Evolutionary conservation across 2,888 invertebrate species (phyloP), one percentile per base, ranked within the genome.

Genomic region (Clivina fossor): DNA sequence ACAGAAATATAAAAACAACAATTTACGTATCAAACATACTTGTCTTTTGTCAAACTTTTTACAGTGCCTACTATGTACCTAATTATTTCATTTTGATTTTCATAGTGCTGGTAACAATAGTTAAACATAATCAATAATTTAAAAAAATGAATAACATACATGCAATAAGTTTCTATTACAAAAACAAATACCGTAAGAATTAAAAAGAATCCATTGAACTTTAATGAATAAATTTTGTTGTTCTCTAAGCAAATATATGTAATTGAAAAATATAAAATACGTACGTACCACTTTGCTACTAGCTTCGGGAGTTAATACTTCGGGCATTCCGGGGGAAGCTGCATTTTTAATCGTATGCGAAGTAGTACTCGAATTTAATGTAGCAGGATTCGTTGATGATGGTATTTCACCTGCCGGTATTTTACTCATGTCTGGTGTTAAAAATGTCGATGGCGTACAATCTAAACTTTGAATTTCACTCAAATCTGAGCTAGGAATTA

Each of bases 391-490:
- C 18, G 33, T 53, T 16, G 53, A 19, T 19, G 41, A 53, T 5
- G 32, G 26, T 15, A 53, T 37, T 22, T 53, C 53, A 26, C 26
- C 16, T 4, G n/a, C 24, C n/a, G 43, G 1, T 11, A 13, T 24
- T 26, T 26, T 43, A 35, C 28, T 32, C 44, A 53, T 53, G 37
- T 44, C 28, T 18, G 37, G 19, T n/a, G 53, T 16, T n/a, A 53
- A 32, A 13, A 53, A 44, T 22, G 43, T 35, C 7, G 44, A 9
- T 5, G 28, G 37, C 16, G 53, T 37, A 16, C 44, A 15, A 28
- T 53, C 53, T 38, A 51, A 51, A 16, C 43, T 51, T 13, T 41
- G 51, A 8, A 51, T 32, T n/a, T 51, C 51, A 41, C 18, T 51
- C 9, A 43, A 41, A 28, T 47, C 47, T 1, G 41, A 11, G n/a